Evolutionary conservation across 2,113 vertebrate species (phyloP).

Genomic region (Mus pahari): DNA sequence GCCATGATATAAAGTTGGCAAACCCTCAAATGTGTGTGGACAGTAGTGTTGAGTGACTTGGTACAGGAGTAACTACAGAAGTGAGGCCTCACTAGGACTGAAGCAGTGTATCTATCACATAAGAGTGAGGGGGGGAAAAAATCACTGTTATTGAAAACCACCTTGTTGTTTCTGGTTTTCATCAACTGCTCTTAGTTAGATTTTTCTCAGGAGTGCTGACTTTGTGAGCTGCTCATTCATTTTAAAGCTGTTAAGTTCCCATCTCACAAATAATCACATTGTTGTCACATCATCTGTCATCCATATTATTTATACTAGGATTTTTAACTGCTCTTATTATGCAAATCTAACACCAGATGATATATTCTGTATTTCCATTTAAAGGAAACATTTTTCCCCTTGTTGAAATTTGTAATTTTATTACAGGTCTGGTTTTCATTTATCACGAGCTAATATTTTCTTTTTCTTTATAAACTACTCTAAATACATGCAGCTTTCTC

Average conservation of each 20-base stretch:
- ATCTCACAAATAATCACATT: constrained; percentile 72
- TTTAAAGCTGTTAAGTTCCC: constrained; percentile 74
- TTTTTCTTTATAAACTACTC: constrained; percentile 54
- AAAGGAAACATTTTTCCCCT: constrained; percentile 61
- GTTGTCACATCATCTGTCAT: constrained; percentile 45
- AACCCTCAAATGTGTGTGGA: neutral
- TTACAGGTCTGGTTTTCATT: constrained; percentile 70
- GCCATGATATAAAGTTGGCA: neutral
- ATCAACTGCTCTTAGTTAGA: neutral
- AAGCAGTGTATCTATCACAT: fast-evolving
- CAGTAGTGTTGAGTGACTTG: neutral
- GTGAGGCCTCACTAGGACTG: neutral
- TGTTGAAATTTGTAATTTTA: constrained; percentile 70
- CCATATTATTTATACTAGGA: constrained; percentile 41
- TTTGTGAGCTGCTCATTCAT: constrained; percentile 49
- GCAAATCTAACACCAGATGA: constrained; percentile 65
- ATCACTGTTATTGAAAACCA: neutral
- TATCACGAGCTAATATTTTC: constrained; percentile 70
- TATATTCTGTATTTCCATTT: constrained; percentile 69
- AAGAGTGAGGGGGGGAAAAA: neutral
- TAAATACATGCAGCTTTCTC: constrained; percentile 56
- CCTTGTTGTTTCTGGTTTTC: constrained; percentile 32
- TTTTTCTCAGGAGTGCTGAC: constrained; percentile 35
- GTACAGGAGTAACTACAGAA: neutral
- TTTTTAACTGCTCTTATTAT: constrained; percentile 58